These are phyloP conservation scores for Lophotriccus pileatus DNA, from an alignment of 2,797 vertebrate genomes.

Conservation along the genomic window DNA sequence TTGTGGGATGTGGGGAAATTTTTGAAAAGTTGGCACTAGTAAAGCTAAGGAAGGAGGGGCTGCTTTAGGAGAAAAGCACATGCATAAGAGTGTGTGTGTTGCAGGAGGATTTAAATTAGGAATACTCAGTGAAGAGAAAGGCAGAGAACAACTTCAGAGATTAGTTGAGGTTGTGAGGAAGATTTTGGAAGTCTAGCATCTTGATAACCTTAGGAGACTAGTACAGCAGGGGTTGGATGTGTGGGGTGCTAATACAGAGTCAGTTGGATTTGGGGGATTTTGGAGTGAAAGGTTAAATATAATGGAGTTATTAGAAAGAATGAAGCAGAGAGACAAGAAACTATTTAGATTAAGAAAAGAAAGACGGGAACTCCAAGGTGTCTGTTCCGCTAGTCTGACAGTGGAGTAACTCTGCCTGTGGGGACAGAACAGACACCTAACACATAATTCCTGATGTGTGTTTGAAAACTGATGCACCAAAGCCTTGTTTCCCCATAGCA, in stretches of 20 bases:
- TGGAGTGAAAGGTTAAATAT: not conserved
- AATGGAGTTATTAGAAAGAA: not conserved
- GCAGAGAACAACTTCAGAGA: not conserved
- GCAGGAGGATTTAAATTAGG: not conserved
- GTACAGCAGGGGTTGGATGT: not conserved
- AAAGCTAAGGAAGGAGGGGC: not conserved
- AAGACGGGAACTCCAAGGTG: not conserved
- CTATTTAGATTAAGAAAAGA: not conserved
- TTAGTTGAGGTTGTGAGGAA: not conserved
- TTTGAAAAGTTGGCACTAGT: not conserved
- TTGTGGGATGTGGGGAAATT: not conserved
- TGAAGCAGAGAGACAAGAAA: not conserved
- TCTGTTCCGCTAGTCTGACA: not conserved
- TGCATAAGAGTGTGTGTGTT: not conserved
- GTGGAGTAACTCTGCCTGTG: not conserved
- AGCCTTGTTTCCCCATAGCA: not conserved
- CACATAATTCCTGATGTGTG: not conserved
- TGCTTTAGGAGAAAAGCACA: not conserved
- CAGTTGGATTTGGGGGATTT: not conserved
- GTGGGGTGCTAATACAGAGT: not conserved
- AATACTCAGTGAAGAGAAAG: not conserved
- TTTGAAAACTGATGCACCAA: not conserved
- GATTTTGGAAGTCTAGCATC: not conserved
- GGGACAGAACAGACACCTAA: not conserved
- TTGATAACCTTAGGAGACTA: not conserved